A percentile compares a stretch with the other conserved stretches of the same genome.
These are phyloP conservation scores for Lytechinus pictus DNA, from an alignment of 35 echinoderm and acorn worm genomes.

Conservation along the genomic window DNA sequence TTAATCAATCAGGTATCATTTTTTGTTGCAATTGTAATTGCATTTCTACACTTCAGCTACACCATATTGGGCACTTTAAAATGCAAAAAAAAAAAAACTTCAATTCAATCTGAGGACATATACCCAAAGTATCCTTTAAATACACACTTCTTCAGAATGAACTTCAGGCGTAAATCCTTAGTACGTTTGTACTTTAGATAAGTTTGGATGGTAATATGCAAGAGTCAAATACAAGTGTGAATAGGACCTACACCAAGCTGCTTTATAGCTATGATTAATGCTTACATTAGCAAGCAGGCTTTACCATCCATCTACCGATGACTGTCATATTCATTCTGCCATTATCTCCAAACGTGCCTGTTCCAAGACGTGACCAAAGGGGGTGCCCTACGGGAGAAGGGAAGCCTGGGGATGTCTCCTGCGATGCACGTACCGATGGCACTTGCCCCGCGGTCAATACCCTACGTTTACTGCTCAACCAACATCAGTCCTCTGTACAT, in stretches of 20 bases:
- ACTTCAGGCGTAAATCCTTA: too few species aligned
- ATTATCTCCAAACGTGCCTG: not conserved
- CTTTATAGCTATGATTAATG: not conserved
- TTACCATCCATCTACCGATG: not conserved
- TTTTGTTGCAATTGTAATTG: too few species aligned
- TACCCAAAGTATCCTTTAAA: too few species aligned
- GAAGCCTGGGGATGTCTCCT: not conserved
- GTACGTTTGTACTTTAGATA: not conserved
- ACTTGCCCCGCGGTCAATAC: not conserved
- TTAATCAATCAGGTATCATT: too few species aligned
- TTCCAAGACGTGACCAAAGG: not conserved
- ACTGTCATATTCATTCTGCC: slow-evolving; percentile 1
- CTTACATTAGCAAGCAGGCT: slow-evolving; percentile 9
- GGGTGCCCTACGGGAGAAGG: not conserved
- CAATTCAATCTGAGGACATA: too few species aligned
- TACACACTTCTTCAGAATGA: too few species aligned
- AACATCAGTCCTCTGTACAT: too few species aligned
- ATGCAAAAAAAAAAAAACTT: too few species aligned
- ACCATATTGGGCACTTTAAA: too few species aligned
- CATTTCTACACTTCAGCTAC: too few species aligned
- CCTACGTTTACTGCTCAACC: not conserved
- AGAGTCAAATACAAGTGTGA: not conserved
- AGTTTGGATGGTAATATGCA: not conserved
- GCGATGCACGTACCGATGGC: not conserved
- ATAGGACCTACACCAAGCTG: not conserved